These are phyloP conservation scores for Thereuonema tuberculata DNA, from an alignment of 1,140 invertebrate genomes.

Conservation along the genomic window DNA sequence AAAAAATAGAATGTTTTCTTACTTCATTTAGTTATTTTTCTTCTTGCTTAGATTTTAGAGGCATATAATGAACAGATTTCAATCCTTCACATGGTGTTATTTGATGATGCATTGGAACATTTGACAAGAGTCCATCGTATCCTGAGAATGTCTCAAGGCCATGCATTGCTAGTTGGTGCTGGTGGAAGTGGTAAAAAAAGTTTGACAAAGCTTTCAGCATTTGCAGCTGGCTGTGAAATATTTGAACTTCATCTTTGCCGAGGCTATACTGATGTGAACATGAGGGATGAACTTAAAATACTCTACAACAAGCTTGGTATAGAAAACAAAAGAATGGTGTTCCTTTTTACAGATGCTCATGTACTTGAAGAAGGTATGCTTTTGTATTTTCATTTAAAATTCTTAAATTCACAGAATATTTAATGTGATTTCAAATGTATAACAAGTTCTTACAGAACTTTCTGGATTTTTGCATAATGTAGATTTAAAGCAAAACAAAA, in stretches of 20 bases:
- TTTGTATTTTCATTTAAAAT: too few species aligned
- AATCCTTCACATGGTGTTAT: slow-evolving; percentile 65
- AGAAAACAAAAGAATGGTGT: slow-evolving; percentile 60
- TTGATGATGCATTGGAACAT: slow-evolving; percentile 80
- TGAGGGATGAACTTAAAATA: slow-evolving; percentile 71
- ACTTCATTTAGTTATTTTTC: neutral
- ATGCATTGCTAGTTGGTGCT: slow-evolving; percentile 68
- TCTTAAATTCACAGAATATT: slow-evolving; percentile 3
- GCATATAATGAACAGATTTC: slow-evolving; percentile 56
- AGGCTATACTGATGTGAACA: slow-evolving; percentile 63
- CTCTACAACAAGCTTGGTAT: slow-evolving; percentile 60
- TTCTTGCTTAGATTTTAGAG: slow-evolving; percentile 52
- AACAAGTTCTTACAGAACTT: too few species aligned
- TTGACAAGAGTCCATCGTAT: slow-evolving; percentile 68
- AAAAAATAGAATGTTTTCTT: too few species aligned
- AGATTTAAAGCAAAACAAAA: slow-evolving; percentile 27
- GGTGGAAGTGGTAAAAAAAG: slow-evolving; percentile 72
- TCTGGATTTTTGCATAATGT: too few species aligned
- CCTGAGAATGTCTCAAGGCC: slow-evolving; percentile 64
- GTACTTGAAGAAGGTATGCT: slow-evolving; percentile 44
- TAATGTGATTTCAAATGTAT: too few species aligned
- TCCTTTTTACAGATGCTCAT: slow-evolving; percentile 69
- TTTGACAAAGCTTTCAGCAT: slow-evolving; percentile 52
- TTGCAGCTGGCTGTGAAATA: slow-evolving; percentile 58
- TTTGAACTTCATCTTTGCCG: slow-evolving; percentile 69